phyloP scores from a whole-genome alignment of 2,888 invertebrate species.

The Sacculina carcini region DNA sequence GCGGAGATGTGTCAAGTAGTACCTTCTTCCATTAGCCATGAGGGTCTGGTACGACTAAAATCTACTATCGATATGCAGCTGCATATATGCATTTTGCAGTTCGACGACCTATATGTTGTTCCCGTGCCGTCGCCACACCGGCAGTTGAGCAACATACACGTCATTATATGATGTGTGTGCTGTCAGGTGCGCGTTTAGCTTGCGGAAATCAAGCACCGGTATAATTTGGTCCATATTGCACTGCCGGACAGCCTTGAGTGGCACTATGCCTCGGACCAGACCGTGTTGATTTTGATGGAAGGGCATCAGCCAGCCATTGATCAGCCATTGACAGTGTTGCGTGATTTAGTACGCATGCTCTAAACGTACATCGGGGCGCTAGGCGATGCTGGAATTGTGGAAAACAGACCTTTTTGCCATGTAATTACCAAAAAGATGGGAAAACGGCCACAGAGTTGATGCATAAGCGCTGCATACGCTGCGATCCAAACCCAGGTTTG shows the following conservation, averaged over 20 bases:
- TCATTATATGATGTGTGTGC: not conserved
- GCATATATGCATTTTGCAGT: not conserved
- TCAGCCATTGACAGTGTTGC: no score
- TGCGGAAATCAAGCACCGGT: slow-evolving; percentile 5
- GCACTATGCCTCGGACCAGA: no score
- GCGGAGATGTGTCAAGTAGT: slow-evolving; percentile 4
- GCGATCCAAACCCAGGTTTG: no score
- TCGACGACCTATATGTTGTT: not conserved
- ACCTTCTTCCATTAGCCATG: not conserved
- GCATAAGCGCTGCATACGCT: not conserved
- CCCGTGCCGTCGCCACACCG: not conserved
- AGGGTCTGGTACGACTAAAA: slow-evolving; percentile 4
- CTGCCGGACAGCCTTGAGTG: no score
- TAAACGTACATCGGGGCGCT: no score
- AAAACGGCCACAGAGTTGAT: not conserved
- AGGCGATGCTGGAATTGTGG: no score
- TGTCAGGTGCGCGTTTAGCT: not conserved
- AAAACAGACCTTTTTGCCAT: no score
- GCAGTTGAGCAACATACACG: not conserved
- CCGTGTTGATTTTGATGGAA: no score
- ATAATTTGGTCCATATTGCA: no score
- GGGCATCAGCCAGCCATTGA: no score
- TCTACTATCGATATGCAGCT: slow-evolving; percentile 1
- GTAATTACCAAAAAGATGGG: no score
- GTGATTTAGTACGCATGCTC: no score